Evolutionary conservation across 1,140 invertebrate genomes (phyloP), one percentile per base, ranked within the genome.

Genomic region (Nebria ingens): DNA sequence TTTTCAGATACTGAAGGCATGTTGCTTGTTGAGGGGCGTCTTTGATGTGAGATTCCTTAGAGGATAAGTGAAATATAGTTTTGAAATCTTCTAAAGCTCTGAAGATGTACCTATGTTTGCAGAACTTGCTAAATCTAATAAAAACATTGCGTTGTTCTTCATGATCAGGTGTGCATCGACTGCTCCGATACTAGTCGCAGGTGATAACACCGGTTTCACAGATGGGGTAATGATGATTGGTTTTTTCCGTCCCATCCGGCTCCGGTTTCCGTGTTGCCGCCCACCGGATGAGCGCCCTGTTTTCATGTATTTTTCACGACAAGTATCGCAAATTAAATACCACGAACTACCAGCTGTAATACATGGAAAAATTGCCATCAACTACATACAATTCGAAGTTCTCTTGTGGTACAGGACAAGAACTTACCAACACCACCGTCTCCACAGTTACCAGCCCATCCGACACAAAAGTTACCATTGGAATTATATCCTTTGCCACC

Each of bases 101-200:
- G 29, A 34, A 34, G n/a, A 68, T 3, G 57, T 65, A 71, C 73
- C 73, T 6, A 71, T 71, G 11, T 78, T 77, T 11, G 77, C 81
- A 0, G 87, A 80, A 60, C 87, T 86, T 1, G 87, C 86, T 49
- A 98, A 68, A 65, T 97, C 93, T 52, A 98, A 72, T 11, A 98
- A 71, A 68, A 98, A 98, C 73, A 94, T 82, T 0, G 95, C 92
- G 71, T 98, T 98, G 65, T 93, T 91, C 59, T 88, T 89, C 76
- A 98, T 89, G 0, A 87, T 79, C 13, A 85, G 67, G 65, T 94
- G 90, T 3, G 84, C 80, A 45, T 91, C 84, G 34, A 76, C 65
- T 12, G 9, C 17, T 2, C 62, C 62, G 0, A 71, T 64, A 54
- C 64, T 65, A 9, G 57, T 64, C 15, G 71, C 61, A 2, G 75